Conservation (phyloP, 2,888 invertebrate species). For the Diaprepes abbreviatus region DNA sequence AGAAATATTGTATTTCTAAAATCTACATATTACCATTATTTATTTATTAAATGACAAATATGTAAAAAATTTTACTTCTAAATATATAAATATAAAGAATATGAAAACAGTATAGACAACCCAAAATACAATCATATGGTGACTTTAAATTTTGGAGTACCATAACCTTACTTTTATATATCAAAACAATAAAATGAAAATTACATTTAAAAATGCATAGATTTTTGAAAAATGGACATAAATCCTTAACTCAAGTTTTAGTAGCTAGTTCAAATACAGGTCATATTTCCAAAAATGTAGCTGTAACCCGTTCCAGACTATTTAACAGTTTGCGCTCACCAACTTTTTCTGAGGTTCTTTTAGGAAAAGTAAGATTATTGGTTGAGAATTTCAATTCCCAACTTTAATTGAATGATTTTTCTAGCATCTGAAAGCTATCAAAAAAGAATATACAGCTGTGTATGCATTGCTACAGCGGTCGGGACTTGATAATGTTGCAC, state of each 20-base stretch:
- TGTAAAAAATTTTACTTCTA: no score
- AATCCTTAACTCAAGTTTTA: slow-evolving; percentile 7
- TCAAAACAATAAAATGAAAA: slow-evolving; percentile 17
- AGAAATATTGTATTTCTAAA: no score
- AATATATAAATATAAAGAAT: no score
- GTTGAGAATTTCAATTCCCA: background rate
- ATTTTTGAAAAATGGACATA: slow-evolving; percentile 7
- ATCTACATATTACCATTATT: no score
- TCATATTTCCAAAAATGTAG: background rate
- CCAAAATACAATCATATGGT: no score
- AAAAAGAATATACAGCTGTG: slow-evolving; percentile 73
- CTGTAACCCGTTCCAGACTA: background rate
- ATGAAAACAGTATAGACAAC: no score
- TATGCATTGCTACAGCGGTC: slow-evolving; percentile 71
- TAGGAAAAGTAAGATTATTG: background rate
- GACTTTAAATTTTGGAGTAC: slow-evolving; percentile 1
- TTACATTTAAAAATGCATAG: slow-evolving; percentile 20
- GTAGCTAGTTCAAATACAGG: background rate
- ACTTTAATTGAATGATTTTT: slow-evolving; percentile 4
- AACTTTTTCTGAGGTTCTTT: slow-evolving; percentile 3
- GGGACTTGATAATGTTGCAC: slow-evolving; percentile 66
- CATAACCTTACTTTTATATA: slow-evolving; percentile 9
- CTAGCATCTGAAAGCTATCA: slow-evolving; percentile 52
- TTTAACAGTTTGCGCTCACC: background rate
- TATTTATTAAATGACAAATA: no score